phyloP scores from a whole-genome alignment of 1,140 invertebrate species.

The Drosophila persimilis region DNA sequence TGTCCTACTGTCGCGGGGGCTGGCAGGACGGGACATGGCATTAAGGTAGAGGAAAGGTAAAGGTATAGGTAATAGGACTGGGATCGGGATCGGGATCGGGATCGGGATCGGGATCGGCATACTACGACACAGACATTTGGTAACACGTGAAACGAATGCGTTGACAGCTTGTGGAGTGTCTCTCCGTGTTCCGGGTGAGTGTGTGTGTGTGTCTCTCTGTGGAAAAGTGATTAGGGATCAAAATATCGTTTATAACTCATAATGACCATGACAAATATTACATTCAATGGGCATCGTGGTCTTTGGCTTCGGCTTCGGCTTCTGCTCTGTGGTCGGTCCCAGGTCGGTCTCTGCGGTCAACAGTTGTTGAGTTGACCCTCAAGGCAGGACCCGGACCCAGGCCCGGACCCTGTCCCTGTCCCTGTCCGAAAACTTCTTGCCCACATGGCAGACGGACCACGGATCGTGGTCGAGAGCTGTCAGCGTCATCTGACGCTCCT shows the following conservation, averaged over 20 bases:
- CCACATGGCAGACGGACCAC: conserved; percentile 37
- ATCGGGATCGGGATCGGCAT: not conserved
- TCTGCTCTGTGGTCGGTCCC: conserved; percentile 1
- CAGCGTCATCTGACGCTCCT: conserved; percentile 45
- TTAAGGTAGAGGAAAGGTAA: not conserved
- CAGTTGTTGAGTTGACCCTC: conserved; percentile 55
- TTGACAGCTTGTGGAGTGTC: conserved; percentile 73
- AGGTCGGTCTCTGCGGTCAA: conserved; percentile 32
- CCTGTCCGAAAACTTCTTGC: not conserved
- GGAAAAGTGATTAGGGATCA: conserved; percentile 74
- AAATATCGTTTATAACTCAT: conserved; percentile 81
- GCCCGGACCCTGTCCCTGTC: too few species aligned
- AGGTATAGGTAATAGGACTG: not conserved
- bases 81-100: not conserved
- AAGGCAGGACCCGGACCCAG: not conserved
- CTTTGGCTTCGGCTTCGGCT: not conserved
- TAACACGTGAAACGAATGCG: conserved; percentile 77
- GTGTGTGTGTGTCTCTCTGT: conserved; percentile 10
- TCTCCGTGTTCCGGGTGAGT: conserved; percentile 24
- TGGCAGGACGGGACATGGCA: conserved; percentile 21
- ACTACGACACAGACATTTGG: conserved; percentile 62
- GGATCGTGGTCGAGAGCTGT: conserved; percentile 33
- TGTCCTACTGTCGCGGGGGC: conserved; percentile 59
- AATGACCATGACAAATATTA: conserved; percentile 78
- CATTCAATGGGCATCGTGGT: conserved; percentile 44